Evolutionary conservation across 2,888 invertebrate genomes (phyloP).

Genomic region (Tortricodes alternella): DNA sequence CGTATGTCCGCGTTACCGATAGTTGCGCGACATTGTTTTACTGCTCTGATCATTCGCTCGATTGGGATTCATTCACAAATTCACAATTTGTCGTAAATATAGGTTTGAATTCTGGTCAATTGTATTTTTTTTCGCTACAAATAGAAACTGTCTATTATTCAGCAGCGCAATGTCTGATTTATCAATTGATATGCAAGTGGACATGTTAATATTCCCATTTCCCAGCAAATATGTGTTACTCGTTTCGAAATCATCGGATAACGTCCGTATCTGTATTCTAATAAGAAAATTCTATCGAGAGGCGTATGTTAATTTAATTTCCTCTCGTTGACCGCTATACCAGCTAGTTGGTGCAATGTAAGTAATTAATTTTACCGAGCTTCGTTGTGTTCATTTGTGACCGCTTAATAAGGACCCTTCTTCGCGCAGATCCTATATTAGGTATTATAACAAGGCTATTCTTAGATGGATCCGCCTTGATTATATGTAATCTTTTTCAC

Average conservation of each 20-base stretch:
- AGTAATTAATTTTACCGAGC: conserved; percentile 70
- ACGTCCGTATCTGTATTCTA: conserved; percentile 37
- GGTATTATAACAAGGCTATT: conserved; percentile 38
- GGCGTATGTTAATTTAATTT: conserved; percentile 66
- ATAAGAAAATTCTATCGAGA: conserved; percentile 49
- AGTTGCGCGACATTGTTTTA: conserved; percentile 56
- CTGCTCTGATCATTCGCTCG: neutral
- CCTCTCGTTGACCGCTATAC: conserved; percentile 62
- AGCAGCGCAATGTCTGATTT: conserved; percentile 11
- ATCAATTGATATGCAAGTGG: conserved; percentile 12
- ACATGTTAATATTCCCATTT: conserved; percentile 6
- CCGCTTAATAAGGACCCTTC: conserved; percentile 52
- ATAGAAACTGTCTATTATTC: conserved; percentile 12
- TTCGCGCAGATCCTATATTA: conserved; percentile 36
- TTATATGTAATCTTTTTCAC: neutral
- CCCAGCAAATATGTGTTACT: conserved; percentile 21
- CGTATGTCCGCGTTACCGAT: conserved; percentile 53
- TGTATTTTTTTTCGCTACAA: neutral
- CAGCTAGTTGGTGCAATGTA: conserved; percentile 66
- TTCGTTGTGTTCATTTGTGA: conserved; percentile 47
- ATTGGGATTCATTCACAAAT: neutral
- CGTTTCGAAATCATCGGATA: conserved; percentile 13
- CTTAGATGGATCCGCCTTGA: conserved; percentile 23
- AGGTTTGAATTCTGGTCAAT: neutral
- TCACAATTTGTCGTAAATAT: no score